phyloP scores from a whole-genome alignment of 2,797 vertebrate genomes.

The Intellagama lesueurii region DNA sequence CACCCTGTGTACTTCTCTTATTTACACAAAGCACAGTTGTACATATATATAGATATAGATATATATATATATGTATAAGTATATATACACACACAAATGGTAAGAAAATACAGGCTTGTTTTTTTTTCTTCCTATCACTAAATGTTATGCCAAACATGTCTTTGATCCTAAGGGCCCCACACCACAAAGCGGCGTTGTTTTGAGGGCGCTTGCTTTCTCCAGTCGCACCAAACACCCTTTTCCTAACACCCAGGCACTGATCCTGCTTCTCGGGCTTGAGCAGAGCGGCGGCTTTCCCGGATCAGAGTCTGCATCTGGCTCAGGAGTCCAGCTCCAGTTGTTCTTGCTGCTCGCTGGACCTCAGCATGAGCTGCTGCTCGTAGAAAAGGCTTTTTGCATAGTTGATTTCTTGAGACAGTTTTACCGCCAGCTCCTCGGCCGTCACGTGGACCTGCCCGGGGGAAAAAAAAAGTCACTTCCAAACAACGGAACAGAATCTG shows the following conservation, averaged over 20 bases:
- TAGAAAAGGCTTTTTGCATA: slow-evolving; percentile 99
- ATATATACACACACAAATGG: slow-evolving; percentile 76
- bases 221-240: background rate
- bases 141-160: slow-evolving; percentile 57
- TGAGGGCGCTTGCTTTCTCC: background rate
- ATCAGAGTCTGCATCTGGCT: slow-evolving; percentile 36
- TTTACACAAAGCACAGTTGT: slow-evolving; percentile 80
- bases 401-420: slow-evolving; percentile 97
- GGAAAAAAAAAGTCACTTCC: too few species aligned
- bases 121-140: slow-evolving; percentile 63
- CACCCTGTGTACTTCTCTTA: slow-evolving; percentile 56
- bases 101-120: slow-evolving; percentile 81
- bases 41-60: slow-evolving; percentile 80
- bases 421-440: slow-evolving; percentile 90
- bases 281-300: background rate
- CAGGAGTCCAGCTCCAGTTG: slow-evolving; percentile 90
- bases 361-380: slow-evolving; percentile 97
- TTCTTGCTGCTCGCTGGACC: slow-evolving; percentile 88
- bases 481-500: background rate
- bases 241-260: background rate
- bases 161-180: slow-evolving; percentile 46
- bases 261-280: background rate
- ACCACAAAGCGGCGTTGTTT: background rate
- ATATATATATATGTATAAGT: background rate
- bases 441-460: slow-evolving; percentile 90